A percentile compares a stretch with the other conserved stretches of the same genome.
Conservation (phyloP, 2,888 invertebrate species). For the Norana najaformis region DNA sequence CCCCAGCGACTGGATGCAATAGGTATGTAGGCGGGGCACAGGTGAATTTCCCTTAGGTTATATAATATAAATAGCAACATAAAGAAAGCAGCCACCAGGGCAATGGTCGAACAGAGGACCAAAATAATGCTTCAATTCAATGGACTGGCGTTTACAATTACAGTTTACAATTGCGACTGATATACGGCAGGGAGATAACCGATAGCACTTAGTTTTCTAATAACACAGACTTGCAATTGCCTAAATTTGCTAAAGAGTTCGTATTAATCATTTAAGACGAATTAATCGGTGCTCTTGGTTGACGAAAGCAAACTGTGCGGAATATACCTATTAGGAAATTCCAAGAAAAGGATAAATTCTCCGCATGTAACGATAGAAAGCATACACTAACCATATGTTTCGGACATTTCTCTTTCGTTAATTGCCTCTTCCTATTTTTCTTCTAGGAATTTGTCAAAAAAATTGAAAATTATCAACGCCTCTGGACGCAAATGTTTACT, state of each 20-base stretch:
- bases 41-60: not conserved
- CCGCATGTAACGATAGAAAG: not conserved
- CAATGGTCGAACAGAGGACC: not conserved
- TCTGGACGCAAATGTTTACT: constrained; percentile 7
- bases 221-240: too few species aligned
- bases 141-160: not conserved
- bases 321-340: not conserved
- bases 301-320: not conserved
- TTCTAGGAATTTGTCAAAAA: not conserved
- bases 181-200: not conserved
- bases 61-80: not conserved
- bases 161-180: not conserved
- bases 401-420: not conserved
- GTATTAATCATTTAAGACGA: not conserved
- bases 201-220: not conserved
- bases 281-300: not conserved
- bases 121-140: not conserved
- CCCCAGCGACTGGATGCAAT: not conserved
- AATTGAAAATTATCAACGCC: not conserved
- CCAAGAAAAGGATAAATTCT: not conserved
- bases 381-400: not conserved
- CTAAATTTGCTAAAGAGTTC: not conserved
- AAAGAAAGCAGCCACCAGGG: not conserved
- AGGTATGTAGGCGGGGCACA: not conserved
- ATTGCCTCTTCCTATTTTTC: not conserved